Conservation (phyloP, 2,113 vertebrate genomes). For the Diadophis punctatus region DNA sequence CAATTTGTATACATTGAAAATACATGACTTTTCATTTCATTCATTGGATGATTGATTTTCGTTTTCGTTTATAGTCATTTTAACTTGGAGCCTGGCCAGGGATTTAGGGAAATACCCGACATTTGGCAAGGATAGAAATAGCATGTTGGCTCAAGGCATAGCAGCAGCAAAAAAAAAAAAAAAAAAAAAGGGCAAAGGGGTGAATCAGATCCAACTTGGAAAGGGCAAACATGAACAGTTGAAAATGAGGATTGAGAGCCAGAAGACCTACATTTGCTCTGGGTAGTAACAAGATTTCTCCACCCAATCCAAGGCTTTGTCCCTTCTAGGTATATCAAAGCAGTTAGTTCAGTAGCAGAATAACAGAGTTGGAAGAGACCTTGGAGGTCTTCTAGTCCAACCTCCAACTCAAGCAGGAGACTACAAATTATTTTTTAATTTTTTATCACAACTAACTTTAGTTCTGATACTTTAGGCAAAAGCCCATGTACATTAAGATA, state of each 20-base stretch:
- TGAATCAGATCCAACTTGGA: constrained; percentile 19
- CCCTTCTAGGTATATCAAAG: neutral
- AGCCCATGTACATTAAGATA: neutral
- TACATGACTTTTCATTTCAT: neutral
- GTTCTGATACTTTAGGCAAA: neutral
- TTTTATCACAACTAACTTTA: neutral
- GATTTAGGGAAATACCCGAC: neutral
- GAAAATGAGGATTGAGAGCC: neutral
- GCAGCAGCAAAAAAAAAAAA: neutral
- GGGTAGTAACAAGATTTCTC: neutral
- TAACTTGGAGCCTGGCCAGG: neutral
- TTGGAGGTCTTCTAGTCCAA: neutral
- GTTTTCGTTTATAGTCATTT: neutral
- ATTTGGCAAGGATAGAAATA: constrained; percentile 13
- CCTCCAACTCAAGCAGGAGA: neutral
- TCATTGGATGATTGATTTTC: neutral
- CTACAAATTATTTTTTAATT: neutral
- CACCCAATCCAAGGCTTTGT: neutral
- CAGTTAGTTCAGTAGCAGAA: neutral
- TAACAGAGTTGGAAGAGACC: neutral
- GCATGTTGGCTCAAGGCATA: neutral
- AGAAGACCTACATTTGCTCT: constrained; percentile 11
- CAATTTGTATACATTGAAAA: neutral
- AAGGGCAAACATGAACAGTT: constrained; percentile 16
- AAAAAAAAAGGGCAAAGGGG: neutral